Base-by-base conservation (phyloP, 2,888 invertebrate species). In the Lymantria dispar region DNA sequence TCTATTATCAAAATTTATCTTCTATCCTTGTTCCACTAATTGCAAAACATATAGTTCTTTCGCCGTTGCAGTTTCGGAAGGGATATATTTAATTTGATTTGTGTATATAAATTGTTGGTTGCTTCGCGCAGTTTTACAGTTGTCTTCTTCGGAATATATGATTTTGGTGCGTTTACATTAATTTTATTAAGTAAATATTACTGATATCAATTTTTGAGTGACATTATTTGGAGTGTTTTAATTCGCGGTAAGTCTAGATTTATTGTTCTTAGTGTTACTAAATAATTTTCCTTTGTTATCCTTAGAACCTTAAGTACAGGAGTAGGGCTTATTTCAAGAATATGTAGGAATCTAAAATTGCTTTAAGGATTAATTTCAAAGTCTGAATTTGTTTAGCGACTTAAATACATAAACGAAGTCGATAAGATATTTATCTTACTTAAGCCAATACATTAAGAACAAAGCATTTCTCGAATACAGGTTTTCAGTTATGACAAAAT, bases 161-260 rank as follows among this genome's bases (percentile, higher is more conserved):
- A 9, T 51, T 53, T 55, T 52, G 45, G 41, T 55, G 43, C 52
- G 44, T 58, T 50, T 58, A 58, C 55, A 55, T 48, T 39, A 9
- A 49, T 55, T 54, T 58, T 53, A 40, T 43, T 50, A 53, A 31
- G 52, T 45, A 49, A 37, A 45, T 50, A 38, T 45, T 49, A 42
- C 12, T 44, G n/a, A 33, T 33, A 31, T 33, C 44, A 30, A 8
- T 41, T 22, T 39, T 22, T 40, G n/a, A n/a, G 22, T 36, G 15
- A 8, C 7, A 40, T 15, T 38, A 46, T 15, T 45, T 43, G 37
- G n/a, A 14, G 10, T 11, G 0, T 38, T 33, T 15, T 39, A 42
- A 38, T 31, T n/a, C 5, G 8, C 0, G 31, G 46, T 46, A 13
- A 46, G 46, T 46, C 36, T 12, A 2, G n/a, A 8, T 43, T 31